A percentile compares a stretch with the other conserved stretches of the same genome.
Conservation (phyloP, 2,113 vertebrate species). For the Puffinus mauretanicus region DNA sequence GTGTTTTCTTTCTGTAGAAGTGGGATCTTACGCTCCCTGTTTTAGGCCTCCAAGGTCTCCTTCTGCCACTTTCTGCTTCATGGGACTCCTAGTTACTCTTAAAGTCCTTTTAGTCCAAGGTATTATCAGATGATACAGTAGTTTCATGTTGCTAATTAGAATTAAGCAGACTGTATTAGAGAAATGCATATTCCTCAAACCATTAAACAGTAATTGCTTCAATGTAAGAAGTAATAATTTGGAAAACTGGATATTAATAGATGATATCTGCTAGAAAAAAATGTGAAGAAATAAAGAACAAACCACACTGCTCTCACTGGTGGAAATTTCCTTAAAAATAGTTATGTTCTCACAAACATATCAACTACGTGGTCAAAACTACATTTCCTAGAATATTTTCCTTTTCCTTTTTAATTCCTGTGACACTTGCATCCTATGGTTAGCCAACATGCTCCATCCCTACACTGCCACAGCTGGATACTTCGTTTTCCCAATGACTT, state of each 20-base stretch:
- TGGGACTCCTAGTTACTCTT: neutral
- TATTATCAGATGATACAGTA: neutral
- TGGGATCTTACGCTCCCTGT: neutral
- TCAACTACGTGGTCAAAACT: neutral
- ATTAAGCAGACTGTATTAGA: neutral
- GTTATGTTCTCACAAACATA: neutral
- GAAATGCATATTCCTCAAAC: neutral
- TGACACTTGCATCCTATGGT: neutral
- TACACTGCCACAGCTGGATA: neutral
- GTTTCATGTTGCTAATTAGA: neutral
- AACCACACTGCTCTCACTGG: neutral
- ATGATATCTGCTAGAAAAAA: neutral
- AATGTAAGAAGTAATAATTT: neutral
- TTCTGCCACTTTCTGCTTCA: neutral
- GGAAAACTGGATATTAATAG: neutral
- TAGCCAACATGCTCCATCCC: neutral
- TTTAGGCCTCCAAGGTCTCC: neutral
- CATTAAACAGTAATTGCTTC: neutral
- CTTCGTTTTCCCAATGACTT: neutral
- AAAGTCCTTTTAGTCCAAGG: neutral
- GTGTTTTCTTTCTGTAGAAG: neutral
- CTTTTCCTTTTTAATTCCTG: neutral
- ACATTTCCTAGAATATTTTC: neutral
- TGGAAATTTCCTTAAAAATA: neutral
- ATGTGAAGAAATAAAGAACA: neutral